Evolutionary conservation across 30 jellyfish, hydroid and myxozoan species (phyloP), one percentile per base, ranked within the genome.

Genomic region (Aurelia coerulea): DNA sequence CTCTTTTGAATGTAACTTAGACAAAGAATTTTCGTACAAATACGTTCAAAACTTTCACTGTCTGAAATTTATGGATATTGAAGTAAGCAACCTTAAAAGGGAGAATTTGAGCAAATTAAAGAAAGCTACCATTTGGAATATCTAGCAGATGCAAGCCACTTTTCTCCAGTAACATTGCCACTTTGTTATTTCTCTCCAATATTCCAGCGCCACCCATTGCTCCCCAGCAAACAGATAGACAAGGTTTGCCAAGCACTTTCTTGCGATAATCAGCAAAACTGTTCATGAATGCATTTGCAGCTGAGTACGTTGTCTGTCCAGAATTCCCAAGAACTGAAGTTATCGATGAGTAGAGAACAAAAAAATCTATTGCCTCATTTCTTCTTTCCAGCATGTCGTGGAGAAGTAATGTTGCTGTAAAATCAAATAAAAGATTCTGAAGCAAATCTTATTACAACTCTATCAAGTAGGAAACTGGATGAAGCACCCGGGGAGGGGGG

Each of bases 131-230:
- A 46, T 62, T 77, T 67, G 88, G 89, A 49, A 87, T 77, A 79
- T 77, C 85, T 5, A 87, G 90, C 0, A 87, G 35, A 58, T 87
- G 96, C 49, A 87, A 60, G 68, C 96, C 96, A 66, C 85, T 31
- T 35, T 78, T 76, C 69, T 87, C 96, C 31, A 87, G 75, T 17
- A 87, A 19, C 67, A 56, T 16, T 14, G 96, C 96, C 39, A 78
- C 88, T 37, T 87, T 87, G 58, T 74, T 54, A 56, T 87, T 78
- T 12, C 96, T 68, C 64, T 80, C 96, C 39, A 87, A 78, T 41
- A 87, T 87, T 65, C 96, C 96, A 49, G 90, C 79, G 11, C 96
- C 96, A 29, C 96, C 96, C 96, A 87, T 87, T 2, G 96, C 96
- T n/a, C 96, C 96, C 96, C 96, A 87, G 65, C 96, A 87, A 34